A percentile compares a stretch with the other conserved stretches of the same genome.
These are phyloP conservation scores for Drosophila baimaii DNA, from an alignment of 1,140 invertebrate species.

Conservation along the genomic window DNA sequence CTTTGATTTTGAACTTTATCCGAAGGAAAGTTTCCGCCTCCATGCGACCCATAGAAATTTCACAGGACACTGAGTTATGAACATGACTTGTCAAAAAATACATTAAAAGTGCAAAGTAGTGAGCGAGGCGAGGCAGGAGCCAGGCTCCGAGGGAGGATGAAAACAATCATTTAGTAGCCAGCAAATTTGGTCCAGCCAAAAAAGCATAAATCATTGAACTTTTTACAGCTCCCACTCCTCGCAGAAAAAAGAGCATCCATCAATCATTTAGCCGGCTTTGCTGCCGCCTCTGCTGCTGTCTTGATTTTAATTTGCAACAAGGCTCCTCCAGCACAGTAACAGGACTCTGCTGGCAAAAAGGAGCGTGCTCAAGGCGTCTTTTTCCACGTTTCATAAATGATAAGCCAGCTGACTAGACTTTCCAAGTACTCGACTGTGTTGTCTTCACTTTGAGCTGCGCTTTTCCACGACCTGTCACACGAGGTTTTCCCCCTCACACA, in stretches of 20 bases:
- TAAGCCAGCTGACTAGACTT: constrained; percentile 53
- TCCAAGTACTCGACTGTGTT: constrained; percentile 22
- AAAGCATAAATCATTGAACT: constrained; percentile 82
- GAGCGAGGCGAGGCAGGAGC: constrained; percentile 22
- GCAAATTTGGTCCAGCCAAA: constrained; percentile 57
- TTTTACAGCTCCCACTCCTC: constrained; percentile 29
- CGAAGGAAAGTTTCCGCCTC: constrained; percentile 38
- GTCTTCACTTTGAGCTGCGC: constrained; percentile 39
- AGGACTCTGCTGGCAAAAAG: constrained; percentile 45
- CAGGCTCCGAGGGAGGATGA: constrained; percentile 29
- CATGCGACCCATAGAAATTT: constrained; percentile 56
- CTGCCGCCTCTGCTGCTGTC: constrained; percentile 60
- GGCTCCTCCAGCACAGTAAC: constrained; percentile 20
- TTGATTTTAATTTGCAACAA: constrained; percentile 81
- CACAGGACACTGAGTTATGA: constrained; percentile 81
- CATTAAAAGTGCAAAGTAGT: constrained; percentile 81
- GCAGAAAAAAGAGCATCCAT: constrained; percentile 57
- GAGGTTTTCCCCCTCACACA: constrained; percentile 6
- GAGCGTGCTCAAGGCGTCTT: constrained; percentile 66
- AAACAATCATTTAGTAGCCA: constrained; percentile 80
- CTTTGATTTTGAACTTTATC: constrained; percentile 77
- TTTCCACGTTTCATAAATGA: constrained; percentile 37
- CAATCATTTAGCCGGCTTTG: constrained; percentile 70
- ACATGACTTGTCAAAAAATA: constrained; percentile 82
- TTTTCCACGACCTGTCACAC: constrained; percentile 44